Evolutionary conservation across 2,113 vertebrate genomes (phyloP), one percentile per base, ranked within the genome.

Genomic region (Sceloporus tristichus): DNA sequence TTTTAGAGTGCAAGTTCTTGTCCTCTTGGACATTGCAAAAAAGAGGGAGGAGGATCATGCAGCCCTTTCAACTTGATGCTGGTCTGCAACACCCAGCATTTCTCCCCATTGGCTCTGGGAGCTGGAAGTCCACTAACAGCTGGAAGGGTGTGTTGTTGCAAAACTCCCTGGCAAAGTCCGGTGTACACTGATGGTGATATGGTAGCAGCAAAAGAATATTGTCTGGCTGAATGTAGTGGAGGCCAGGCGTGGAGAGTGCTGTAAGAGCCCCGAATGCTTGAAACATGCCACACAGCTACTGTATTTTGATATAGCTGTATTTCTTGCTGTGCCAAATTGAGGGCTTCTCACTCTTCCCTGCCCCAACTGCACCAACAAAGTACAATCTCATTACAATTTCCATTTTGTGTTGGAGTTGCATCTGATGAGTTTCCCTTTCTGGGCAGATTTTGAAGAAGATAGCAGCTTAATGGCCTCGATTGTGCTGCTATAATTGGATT

Each of bases 401-500:
- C 14, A 16, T 68, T 84, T 48, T n/a, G 38, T 0, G 6, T 2
- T 2, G 34, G 73, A 7, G 0, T 48, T 0, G 23, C 7, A 79
- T 73, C 87, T 78, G 88, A 27, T 14, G 0, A 87, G 70, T 59
- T 90, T 89, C 85, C 78, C 5, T 76, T 73, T 59, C 48, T n/a
- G 80, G 86, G 81, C 87, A 65, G 87, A 53, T 90, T 79, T 89
- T 74, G 86, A 73, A 83, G 21, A 25, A 19, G 54, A 59, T 74
- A 89, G 56, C 75, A 85, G 86, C 70, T 76, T 70, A 84, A 1
- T 16, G 2, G 84, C 88, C 18, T 1, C 59, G 84, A 34, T 73
- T 62, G 85, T 48, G 2, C 81, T 88, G 90, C 82, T 89, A 90
- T 88, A 79, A 91, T 54, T 83, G 1, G 29, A 42, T 91, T 80